phyloP scores from a whole-genome alignment of 2,113 vertebrate species.

The Rhinogobius similis region DNA sequence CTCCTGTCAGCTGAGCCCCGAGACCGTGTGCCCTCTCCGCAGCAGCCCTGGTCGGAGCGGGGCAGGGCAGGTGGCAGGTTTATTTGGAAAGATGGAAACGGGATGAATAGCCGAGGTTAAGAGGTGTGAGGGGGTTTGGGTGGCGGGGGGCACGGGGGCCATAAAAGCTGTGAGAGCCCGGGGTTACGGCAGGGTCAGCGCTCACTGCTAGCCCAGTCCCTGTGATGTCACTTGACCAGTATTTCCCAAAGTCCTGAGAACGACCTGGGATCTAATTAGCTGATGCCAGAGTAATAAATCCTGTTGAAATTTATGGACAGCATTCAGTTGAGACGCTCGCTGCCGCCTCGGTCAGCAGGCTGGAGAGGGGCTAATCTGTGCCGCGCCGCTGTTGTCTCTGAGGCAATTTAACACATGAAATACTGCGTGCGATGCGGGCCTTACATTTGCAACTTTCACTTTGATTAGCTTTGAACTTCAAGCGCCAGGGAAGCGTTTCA shows the following conservation, averaged over 20 bases:
- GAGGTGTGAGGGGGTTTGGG: constrained; percentile 63
- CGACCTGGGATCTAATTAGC: constrained; percentile 81
- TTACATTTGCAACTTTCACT: constrained; percentile 14
- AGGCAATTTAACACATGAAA: constrained; percentile 20
- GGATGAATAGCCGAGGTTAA: constrained; percentile 79
- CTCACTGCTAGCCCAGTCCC: constrained; percentile 64
- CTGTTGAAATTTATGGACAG: constrained; percentile 69
- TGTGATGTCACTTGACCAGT: constrained; percentile 70
- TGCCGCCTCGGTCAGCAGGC: constrained; percentile 51
- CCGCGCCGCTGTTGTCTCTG: constrained; percentile 14
- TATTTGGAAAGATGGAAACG: constrained; percentile 76
- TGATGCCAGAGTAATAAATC: constrained; percentile 80
- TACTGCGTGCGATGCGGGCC: not conserved
- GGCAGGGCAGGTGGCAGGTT: constrained; percentile 71
- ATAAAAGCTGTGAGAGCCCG: constrained; percentile 73
- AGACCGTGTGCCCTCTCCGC: constrained; percentile 32
- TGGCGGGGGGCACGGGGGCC: constrained; percentile 37
- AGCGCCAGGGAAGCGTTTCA: not conserved
- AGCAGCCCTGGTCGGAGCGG: constrained; percentile 5
- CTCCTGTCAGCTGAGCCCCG: constrained; percentile 49
- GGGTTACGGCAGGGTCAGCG: constrained; percentile 80
- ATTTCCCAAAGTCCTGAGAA: constrained; percentile 71
- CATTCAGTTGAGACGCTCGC: constrained; percentile 49
- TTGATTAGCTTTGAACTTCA: constrained; percentile 56
- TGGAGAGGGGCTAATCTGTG: constrained; percentile 33